Evolutionary conservation across 2,797 vertebrate species (phyloP), one percentile per base, ranked within the genome.

Genomic region (Tolypeutes matacus): DNA sequence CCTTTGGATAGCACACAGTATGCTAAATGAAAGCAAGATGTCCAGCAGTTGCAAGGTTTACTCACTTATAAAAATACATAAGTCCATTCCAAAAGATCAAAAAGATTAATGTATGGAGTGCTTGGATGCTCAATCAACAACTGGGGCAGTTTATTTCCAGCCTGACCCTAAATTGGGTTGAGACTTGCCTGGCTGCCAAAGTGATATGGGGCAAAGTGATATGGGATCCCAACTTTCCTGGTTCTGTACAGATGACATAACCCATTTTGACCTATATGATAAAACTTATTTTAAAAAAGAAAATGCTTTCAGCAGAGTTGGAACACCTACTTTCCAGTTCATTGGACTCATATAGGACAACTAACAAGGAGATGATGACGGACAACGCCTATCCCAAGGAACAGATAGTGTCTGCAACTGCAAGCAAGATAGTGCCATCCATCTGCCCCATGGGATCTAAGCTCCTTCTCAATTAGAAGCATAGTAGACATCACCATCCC

Each of bases 281-380:
- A 65, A 42, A 42, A 42, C 81, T 90, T 56, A 39, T 36, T 88
- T 96, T 69, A 53, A 62, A 92, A 92, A 89, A 53, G 25, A 36
- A 89, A 89, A 76, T 31, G 4, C 9, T 62, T 83, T 9, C 46
- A 46, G 46, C 46, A 46, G 46, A 46, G 46, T 46, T 46, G 46
- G 5, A 46, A 46, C 46, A 46, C 46, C 46, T 46, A 46, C 11
- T 46, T 8, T 46, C 46, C 46, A 46, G 8, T 46, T 46, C 46
- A 46, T 46, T 46, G 46, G 8, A 46, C 46, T 46, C 8, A 46
- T 11, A 46, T 8, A 46, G 46, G 46, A 46, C 46, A 46, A 46
- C 8, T 46, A 46, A 46, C 46, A 46, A 46, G 46, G 46, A 46
- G 46, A 46, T 46, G 46, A 46, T 46, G 46, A 46, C 8, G 46